Evolutionary conservation across 1,140 invertebrate species (phyloP).

Genomic region (Drosophila eugracilis): DNA sequence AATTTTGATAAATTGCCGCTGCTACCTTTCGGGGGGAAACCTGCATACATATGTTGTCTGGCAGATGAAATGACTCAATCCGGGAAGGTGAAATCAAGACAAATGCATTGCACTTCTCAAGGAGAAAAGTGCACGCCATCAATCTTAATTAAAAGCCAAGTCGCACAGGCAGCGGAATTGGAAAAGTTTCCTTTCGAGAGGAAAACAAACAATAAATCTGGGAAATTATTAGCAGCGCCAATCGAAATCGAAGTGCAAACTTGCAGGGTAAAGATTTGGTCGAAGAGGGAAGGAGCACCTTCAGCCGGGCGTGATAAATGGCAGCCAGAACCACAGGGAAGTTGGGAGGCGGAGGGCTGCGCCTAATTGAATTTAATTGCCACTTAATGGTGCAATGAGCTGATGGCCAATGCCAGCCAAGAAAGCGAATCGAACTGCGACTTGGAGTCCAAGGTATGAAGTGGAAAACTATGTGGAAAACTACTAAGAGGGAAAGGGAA

Average conservation of each 20-base stretch:
- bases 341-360: conserved; percentile 19
- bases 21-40: conserved; percentile 60
- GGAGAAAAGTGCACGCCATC: conserved; percentile 31
- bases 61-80: conserved; percentile 50
- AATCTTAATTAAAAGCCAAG: conserved; percentile 48
- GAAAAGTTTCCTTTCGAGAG: conserved; percentile 33
- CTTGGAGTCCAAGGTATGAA: conserved; percentile 23
- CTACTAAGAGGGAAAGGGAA: neutral
- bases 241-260: conserved; percentile 57
- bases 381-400: conserved; percentile 70
- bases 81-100: conserved; percentile 72
- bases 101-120: conserved; percentile 51
- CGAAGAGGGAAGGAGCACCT: neutral
- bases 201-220: conserved; percentile 60
- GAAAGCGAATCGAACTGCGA: conserved; percentile 34
- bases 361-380: conserved; percentile 79
- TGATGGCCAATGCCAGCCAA: conserved; percentile 31
- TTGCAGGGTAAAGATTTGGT: conserved; percentile 4
- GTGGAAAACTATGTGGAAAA: neutral
- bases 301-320: conserved; percentile 56
- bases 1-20: conserved; percentile 82
- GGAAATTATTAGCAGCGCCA: conserved; percentile 67
- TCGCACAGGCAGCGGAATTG: conserved; percentile 22
- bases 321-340: conserved; percentile 18
- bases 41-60: conserved; percentile 43